Evolutionary conservation across 1,140 invertebrate species (phyloP), one percentile per base, ranked within the genome.

Genomic region (Bacillus rossius): DNA sequence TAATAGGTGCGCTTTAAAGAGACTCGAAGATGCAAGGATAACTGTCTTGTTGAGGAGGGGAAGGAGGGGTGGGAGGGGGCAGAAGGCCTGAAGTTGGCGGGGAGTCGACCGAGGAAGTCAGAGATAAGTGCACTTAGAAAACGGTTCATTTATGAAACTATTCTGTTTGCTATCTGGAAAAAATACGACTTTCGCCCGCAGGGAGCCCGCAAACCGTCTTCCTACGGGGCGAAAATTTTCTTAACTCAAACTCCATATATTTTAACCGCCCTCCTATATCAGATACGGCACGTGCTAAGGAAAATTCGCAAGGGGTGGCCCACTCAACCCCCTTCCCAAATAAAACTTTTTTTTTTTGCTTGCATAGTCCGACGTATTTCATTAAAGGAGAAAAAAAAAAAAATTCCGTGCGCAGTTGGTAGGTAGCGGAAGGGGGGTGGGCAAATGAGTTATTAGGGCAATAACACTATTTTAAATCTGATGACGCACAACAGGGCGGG

Each of bases 61-160:
- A 45, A 25, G 13, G 13, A 45, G 43, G 23, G 23, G 43, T 5
- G 23, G 43, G 43, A n/a, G 17, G 13, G 23, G 17, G 23, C 43
- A 45, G 43, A 45, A 45, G 17, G 13, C 43, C 17, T 7, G 43
- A 45, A 45, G 1, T n/a, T 41, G 8, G n/a, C 19, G 41, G 37
- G 37, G 23, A 17, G 52, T 7, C 19, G 52, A 8, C 25, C 23
- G 52, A 14, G 40, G 52, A 42, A 40, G 34, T 19, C 20, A 54
- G 19, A 54, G 52, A 54, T 54, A 54, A 54, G 52, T 54, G 41
- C 29, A 34, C 29, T 34, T 50, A 50, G 48, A 54, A 54, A 54
- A 41, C 41, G 52, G 52, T 38, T 54, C 52, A 54, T 54, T 54
- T 54, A 54, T 17, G 38, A 42, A 54, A 41, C 52, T 50, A 50